Percentiles rank a stretch among this genome's conserved stretches.
Conservation (phyloP, 1,140 invertebrate genomes). For the Heliconius nattereri region DNA sequence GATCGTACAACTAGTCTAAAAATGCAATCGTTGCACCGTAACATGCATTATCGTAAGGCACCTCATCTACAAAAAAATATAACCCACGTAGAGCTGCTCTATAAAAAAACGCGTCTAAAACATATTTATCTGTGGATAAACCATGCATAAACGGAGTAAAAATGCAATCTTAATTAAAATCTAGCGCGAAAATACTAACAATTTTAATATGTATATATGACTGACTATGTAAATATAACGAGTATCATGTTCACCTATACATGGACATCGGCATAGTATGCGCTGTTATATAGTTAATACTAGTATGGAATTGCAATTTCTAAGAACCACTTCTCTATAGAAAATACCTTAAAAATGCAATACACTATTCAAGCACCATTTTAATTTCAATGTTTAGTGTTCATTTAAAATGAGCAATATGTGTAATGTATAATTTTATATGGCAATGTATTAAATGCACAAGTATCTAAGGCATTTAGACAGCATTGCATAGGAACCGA, state of each 20-base stretch:
- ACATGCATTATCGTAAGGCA: slow-evolving; percentile 75
- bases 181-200: slow-evolving; percentile 66
- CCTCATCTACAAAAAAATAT: slow-evolving; percentile 46
- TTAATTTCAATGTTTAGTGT: background rate
- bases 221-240: slow-evolving; percentile 28
- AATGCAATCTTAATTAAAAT: slow-evolving; percentile 50
- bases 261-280: background rate
- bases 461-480: background rate
- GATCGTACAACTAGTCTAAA: slow-evolving; percentile 77
- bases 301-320: background rate
- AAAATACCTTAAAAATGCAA: slow-evolving; percentile 7
- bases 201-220: slow-evolving; percentile 46
- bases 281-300: background rate
- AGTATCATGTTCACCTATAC: slow-evolving; percentile 22
- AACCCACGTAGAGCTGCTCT: slow-evolving; percentile 37
- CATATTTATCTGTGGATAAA: slow-evolving; percentile 79
- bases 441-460: background rate
- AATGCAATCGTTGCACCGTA: slow-evolving; percentile 70
- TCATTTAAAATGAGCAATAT: background rate
- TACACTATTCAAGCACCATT: background rate
- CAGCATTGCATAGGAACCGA: background rate
- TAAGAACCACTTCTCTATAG: slow-evolving; percentile 5
- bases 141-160: slow-evolving; percentile 63
- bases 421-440: background rate
- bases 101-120: slow-evolving; percentile 57